These are phyloP conservation scores for Triplophysa tibetana DNA, from an alignment of 2,113 vertebrate species.

Conservation along the genomic window DNA sequence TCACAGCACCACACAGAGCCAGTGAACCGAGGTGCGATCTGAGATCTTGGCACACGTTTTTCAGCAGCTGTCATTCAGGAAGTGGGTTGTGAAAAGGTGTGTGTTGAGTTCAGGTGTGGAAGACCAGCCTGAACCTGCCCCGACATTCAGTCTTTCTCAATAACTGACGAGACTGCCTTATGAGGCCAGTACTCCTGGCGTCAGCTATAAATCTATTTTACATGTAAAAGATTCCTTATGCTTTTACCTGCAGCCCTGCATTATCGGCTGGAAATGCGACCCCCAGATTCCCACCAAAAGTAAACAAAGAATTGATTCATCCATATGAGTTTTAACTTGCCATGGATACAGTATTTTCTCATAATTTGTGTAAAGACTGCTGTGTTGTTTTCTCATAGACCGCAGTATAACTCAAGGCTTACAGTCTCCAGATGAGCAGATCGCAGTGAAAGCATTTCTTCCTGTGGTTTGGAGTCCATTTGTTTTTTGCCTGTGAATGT, in stretches of 20 bases:
- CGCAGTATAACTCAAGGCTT: slow-evolving; percentile 47
- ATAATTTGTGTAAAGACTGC: slow-evolving; percentile 52
- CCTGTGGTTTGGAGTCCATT: slow-evolving; percentile 47
- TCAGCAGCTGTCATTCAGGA: slow-evolving; percentile 62
- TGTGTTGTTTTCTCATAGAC: slow-evolving; percentile 36
- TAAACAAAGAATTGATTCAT: slow-evolving; percentile 27
- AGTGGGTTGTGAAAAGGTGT: slow-evolving; percentile 55
- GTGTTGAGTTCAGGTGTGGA: slow-evolving; percentile 62
- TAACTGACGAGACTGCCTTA: slow-evolving; percentile 34
- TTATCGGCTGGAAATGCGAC: not conserved
- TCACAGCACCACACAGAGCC: slow-evolving; percentile 34
- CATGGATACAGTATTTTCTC: slow-evolving; percentile 30
- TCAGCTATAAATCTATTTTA: slow-evolving; percentile 29
- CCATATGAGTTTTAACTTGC: slow-evolving; percentile 13
- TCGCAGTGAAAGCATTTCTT: slow-evolving; percentile 62
- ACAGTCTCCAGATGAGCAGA: slow-evolving; percentile 53
- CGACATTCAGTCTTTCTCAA: slow-evolving; percentile 56
- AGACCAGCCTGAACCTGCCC: slow-evolving; percentile 57
- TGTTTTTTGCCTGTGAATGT: slow-evolving; percentile 33
- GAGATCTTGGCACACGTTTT: slow-evolving; percentile 62
- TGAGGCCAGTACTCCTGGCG: slow-evolving; percentile 38
- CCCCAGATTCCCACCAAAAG: not conserved
- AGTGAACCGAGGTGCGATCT: slow-evolving; percentile 55
- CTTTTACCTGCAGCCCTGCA: not conserved
- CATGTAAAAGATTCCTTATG: not conserved